Evolutionary conservation across 1,140 invertebrate genomes (phyloP), one percentile per base, ranked within the genome.

Genomic region (Acromyrmex heyeri): DNA sequence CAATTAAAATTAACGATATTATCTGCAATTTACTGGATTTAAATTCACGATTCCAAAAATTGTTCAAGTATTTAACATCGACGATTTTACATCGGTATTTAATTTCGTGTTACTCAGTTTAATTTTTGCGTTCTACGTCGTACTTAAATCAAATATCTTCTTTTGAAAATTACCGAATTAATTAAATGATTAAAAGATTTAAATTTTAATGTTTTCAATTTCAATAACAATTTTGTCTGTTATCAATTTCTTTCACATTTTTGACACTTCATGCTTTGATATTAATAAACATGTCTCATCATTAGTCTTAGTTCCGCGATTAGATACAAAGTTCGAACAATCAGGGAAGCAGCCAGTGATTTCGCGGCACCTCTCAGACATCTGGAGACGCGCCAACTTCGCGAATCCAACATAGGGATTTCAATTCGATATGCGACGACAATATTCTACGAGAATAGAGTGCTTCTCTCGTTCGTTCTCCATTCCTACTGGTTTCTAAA

Each of bases 351-450:
- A 88, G 87, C 86, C 87, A 30, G 86, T 87, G 92, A 93, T 93
- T 93, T 93, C 91, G 92, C 91, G 92, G n/a, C 76, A 79, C 72
- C 85, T 85, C 87, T 89, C 57, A 64, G 82, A 55, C 73, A 88
- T 76, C 88, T 94, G 93, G 93, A 93, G 88, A 82, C 30, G 67
- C 87, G 93, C 93, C 93, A 94, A 91, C 77, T 89, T 79, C 86
- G 65, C 38, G 64, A 16, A 78, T 72, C 75, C 62, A 89, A 90
- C 88, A 92, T 93, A 91, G 89, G 92, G 91, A 93, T 93, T 93
- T 94, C 92, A 81, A 92, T 93, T 93, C 93, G 87, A 91, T 92
- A 88, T 91, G 87, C 90, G 87, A 86, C 88, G 91, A 93, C 92
- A 92, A 93, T 93, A 93, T 93, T 93, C 92, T 92, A 93, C 89